These are phyloP conservation scores for Atrichornis clamosus DNA, from an alignment of 2,113 vertebrate genomes.

Conservation along the genomic window DNA sequence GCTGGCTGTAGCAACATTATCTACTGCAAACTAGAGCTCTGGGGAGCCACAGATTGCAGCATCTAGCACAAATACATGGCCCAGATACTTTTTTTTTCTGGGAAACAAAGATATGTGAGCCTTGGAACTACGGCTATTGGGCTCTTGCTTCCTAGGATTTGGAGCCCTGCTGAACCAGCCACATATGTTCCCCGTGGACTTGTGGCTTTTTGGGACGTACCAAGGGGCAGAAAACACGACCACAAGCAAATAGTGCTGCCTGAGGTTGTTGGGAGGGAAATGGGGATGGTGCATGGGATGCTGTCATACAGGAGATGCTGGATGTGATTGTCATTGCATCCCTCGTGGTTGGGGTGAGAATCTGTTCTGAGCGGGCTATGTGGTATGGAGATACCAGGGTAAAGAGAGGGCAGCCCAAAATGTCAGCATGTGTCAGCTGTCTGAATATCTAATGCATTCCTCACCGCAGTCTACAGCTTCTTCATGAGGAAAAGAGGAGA, in stretches of 20 bases:
- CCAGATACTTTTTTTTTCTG: background rate
- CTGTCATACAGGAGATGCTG: background rate
- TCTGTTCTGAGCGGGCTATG: background rate
- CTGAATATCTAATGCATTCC: background rate
- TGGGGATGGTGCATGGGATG: background rate
- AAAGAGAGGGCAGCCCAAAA: background rate
- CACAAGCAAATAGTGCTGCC: fast-evolving
- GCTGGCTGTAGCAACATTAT: background rate
- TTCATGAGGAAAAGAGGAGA: background rate
- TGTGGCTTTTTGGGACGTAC: background rate
- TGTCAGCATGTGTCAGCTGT: background rate
- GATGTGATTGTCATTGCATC: background rate
- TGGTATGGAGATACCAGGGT: background rate
- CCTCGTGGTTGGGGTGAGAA: background rate
- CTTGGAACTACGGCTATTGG: background rate
- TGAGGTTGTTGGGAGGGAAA: background rate
- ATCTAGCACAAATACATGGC: background rate
- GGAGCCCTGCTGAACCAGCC: background rate
- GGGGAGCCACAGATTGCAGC: background rate
- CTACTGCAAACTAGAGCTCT: background rate
- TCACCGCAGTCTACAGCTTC: background rate
- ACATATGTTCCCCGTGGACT: background rate
- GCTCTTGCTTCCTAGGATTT: background rate
- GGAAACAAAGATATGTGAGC: background rate
- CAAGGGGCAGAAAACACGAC: background rate